phyloP scores from a whole-genome alignment of 2,888 invertebrate genomes.

The Hoplodrina ambigua region DNA sequence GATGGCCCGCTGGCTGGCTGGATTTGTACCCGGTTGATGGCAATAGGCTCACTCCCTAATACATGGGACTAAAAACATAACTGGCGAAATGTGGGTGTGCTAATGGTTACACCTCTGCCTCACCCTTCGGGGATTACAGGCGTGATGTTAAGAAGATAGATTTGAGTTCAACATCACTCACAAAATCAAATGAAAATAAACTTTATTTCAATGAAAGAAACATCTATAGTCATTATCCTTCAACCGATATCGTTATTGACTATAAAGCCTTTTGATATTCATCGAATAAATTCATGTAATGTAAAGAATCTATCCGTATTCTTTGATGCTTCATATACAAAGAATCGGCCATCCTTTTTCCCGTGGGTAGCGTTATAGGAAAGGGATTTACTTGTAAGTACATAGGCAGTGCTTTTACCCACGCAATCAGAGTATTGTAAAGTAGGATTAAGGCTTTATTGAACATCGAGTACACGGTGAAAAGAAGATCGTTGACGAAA shows the following conservation, averaged over 20 bases:
- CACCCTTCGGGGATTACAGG: no score
- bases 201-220: not conserved
- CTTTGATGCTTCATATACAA: conserved; percentile 26
- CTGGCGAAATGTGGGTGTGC: no score
- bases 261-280: conserved; percentile 26
- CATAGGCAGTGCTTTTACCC: conserved; percentile 17
- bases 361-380: conserved; percentile 10
- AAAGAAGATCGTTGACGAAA: no score
- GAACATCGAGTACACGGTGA: not conserved
- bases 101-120: no score
- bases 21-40: no score
- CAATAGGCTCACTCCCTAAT: no score
- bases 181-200: not conserved
- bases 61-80: no score
- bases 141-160: no score
- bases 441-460: conserved; percentile 19
- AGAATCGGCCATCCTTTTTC: conserved; percentile 6
- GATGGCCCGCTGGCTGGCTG: no score
- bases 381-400: conserved; percentile 23
- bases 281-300: conserved; percentile 42
- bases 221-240: conserved; percentile 17
- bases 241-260: conserved; percentile 17
- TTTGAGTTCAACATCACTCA: no score
- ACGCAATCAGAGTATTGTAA: conserved; percentile 10
- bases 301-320: conserved; percentile 34